Percentiles rank a stretch among this genome's conserved stretches.
phyloP scores from a whole-genome alignment of 2,888 invertebrate genomes.

The Dioctria rufipes region DNA sequence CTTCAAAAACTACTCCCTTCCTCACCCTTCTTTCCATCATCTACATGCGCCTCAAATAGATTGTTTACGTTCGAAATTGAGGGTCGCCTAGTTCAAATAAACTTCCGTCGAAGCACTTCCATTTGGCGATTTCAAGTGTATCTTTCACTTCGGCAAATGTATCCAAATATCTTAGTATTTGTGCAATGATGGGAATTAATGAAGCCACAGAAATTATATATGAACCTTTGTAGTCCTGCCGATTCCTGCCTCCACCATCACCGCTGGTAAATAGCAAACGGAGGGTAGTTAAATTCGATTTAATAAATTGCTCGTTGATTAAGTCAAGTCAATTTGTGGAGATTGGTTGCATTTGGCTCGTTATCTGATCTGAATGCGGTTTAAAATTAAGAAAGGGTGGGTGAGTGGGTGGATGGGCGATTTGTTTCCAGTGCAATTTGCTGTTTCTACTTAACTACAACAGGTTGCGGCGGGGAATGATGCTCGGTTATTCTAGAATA shows the following conservation, averaged over 20 bases:
- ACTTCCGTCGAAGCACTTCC: slow-evolving; percentile 3
- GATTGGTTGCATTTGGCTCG: background rate
- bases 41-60: slow-evolving; percentile 1
- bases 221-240: background rate
- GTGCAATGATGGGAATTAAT: background rate
- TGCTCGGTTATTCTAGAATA: background rate
- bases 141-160: background rate
- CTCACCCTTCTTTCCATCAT: background rate
- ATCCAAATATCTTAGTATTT: slow-evolving; percentile 11
- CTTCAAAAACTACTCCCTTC: background rate
- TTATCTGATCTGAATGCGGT: background rate
- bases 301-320: slow-evolving; percentile 52
- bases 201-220: background rate
- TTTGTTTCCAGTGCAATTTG: background rate
- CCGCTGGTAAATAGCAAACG: background rate
- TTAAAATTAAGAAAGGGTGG: no score
- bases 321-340: slow-evolving; percentile 37
- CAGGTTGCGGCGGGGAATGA: background rate
- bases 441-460: no score
- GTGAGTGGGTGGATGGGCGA: no score
- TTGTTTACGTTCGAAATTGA: slow-evolving; percentile 32
- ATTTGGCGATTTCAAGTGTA: slow-evolving; percentile 1
- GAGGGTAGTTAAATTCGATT: slow-evolving; percentile 45
- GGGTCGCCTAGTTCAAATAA: slow-evolving; percentile 34
- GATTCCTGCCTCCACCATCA: background rate